Evolutionary conservation across 2,113 vertebrate species (phyloP), one percentile per base, ranked within the genome.

Genomic region (Paratilapia polleni): DNA sequence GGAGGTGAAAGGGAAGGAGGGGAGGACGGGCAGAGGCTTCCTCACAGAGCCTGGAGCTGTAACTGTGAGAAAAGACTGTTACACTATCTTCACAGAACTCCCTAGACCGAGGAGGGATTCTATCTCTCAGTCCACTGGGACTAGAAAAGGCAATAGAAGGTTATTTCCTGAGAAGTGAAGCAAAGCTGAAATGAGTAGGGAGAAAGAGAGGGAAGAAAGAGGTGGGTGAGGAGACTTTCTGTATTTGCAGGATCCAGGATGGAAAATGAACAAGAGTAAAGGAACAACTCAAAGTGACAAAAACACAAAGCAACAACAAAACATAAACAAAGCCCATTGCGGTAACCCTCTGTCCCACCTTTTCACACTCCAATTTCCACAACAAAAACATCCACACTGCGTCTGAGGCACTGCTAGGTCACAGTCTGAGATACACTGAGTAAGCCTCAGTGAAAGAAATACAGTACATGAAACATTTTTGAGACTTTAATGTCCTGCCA

Each of bases 101-200:
- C 90, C 77, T 74, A 91, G 90, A 94, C 87, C 87, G 81, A 87
- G 78, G 36, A 84, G 83, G 92, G 92, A 92, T 93, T 95, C 94
- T 94, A 94, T 92, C 93, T 92, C 86, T 73, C 36, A 6, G 81
- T 94, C 94, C 93, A 84, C 57, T 90, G 95, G 94, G 94, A 94
- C 84, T 84, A 78, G 47, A 91, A 80, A 77, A 92, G 86, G 89
- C 91, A 93, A 88, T 64, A 83, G 81, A 91, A 92, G 90, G 91
- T 93, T 93, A 85, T 92, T 95, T 91, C 90, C 88, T 86, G 82
- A 91, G 92, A 92, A 92, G 88, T 83, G 66, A 89, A 88, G 92
- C 78, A 77, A 80, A 90, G 90, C 87, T 34, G 43, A 64, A 77
- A 57, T 26, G 82, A 76, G 73, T 36, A 28, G 61, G 38, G 63